Percentiles rank a stretch among this genome's conserved stretches.
phyloP scores from a whole-genome alignment of 1,140 invertebrate species.

The Eumaeus atala region DNA sequence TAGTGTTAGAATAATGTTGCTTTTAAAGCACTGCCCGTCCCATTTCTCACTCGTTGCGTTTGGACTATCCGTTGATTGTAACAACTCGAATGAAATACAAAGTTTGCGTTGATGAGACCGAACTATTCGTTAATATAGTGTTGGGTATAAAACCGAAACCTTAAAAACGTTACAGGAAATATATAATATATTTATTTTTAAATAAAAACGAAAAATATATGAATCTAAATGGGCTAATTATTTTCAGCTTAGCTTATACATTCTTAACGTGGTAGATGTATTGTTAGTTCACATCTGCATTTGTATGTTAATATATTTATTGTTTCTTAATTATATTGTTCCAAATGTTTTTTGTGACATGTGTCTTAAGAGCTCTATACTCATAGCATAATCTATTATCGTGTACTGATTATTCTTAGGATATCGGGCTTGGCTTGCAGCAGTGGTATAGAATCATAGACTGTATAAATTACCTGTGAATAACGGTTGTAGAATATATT shows the following conservation, averaged over 20 bases:
- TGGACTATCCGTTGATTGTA: slow-evolving; percentile 1
- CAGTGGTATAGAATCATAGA: slow-evolving; percentile 31
- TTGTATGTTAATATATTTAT: neutral
- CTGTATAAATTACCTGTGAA: slow-evolving; percentile 60
- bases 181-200: slow-evolving; percentile 8
- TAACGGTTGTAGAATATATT: slow-evolving; percentile 45
- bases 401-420: slow-evolving; percentile 3
- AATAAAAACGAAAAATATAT: slow-evolving; percentile 8
- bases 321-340: neutral
- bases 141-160: neutral
- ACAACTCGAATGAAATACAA: neutral
- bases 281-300: slow-evolving; percentile 1
- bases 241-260: slow-evolving; percentile 6
- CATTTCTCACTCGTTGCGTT: neutral
- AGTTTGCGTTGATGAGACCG: neutral
- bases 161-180: slow-evolving; percentile 8
- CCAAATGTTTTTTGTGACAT: neutral
- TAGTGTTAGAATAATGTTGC: neutral
- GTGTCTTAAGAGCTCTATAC: slow-evolving; percentile 1
- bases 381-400: neutral
- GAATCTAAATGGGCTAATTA: slow-evolving; percentile 4
- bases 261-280: slow-evolving; percentile 3
- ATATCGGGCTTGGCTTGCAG: slow-evolving; percentile 1
- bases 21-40: slow-evolving; percentile 5
- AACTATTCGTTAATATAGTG: slow-evolving; percentile 1